phyloP scores from a whole-genome alignment of 2,113 vertebrate genomes.

The Scomber scombrus region DNA sequence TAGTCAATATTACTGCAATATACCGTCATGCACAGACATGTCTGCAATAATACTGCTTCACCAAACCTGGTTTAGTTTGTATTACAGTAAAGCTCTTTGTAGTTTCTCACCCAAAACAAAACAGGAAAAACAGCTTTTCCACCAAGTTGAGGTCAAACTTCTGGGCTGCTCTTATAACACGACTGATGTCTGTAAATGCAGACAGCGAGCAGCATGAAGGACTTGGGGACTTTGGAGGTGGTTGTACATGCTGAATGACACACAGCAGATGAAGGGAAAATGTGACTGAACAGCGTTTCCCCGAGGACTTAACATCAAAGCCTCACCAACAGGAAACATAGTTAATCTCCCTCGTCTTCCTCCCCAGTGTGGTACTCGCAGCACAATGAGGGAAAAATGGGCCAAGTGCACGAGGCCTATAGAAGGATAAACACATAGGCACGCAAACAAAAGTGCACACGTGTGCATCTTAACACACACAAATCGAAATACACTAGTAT shows the following conservation, averaged over 20 bases:
- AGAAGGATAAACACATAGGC: constrained; percentile 62
- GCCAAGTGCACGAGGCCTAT: constrained; percentile 56
- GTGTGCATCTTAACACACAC: constrained; percentile 11
- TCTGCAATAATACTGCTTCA: constrained; percentile 14
- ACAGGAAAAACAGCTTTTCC: constrained; percentile 17
- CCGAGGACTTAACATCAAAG: constrained; percentile 82
- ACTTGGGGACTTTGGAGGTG: constrained; percentile 71
- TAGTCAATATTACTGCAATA: not conserved
- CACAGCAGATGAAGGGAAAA: constrained; percentile 71
- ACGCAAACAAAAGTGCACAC: constrained; percentile 60
- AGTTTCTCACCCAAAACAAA: constrained; percentile 30
- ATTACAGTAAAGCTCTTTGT: not conserved
- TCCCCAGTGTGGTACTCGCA: constrained; percentile 66
- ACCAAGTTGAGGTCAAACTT: constrained; percentile 48
- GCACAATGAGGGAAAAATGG: constrained; percentile 73
- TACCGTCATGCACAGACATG: constrained; percentile 10
- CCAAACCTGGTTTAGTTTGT: not conserved
- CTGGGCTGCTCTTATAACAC: constrained; percentile 33
- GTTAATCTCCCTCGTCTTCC: constrained; percentile 78
- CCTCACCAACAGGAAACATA: constrained; percentile 78
- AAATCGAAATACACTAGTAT: not conserved
- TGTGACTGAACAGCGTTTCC: constrained; percentile 73
- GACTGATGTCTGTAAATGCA: constrained; percentile 66
- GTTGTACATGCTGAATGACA: constrained; percentile 72
- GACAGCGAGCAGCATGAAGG: constrained; percentile 59